Base-by-base conservation (phyloP, 64 coral and sea anemone genomes). In the Montipora efflorescens region DNA sequence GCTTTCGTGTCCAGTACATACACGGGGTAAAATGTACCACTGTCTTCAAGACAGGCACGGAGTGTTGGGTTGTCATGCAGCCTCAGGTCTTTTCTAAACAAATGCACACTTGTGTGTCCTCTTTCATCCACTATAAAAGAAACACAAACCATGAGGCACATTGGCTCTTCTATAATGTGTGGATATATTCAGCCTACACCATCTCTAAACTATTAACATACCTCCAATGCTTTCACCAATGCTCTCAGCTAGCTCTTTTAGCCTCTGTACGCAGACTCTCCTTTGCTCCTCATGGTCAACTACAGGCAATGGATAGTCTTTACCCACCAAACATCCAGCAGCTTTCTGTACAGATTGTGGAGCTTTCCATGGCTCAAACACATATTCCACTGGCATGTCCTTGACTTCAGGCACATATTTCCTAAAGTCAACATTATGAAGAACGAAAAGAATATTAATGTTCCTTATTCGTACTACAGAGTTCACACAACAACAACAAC, bases 331-430 rank as follows among this genome's bases (percentile, higher is more conserved):
- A 64, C 96, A 97, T 45, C 80, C 77, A 16, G 92, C 55, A 59
- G 64, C 84, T 36, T 88, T 49, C 64, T 97, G 96, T 11, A 83
- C 77, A 20, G 80, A 73, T 13, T 19, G 1, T 21, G 96, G 96
- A n/a, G 96, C 45, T 52, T 55, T 97, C 96, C 96, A 97, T 4
- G 96, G 96, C 66, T 97, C 96, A 86, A 79, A 97, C 50, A 91
- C 67, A 64, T 95, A 97, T 64, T 91, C 69, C 21, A 16, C 55
- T 18, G 96, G 89, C 5, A 97, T 71, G 70, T 69, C 76, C 13
- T 75, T 79, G 5, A 97, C 61, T 78, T 97, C 96, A 53, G 96
- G 96, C 46, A 97, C 89, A 52, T 95, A 97, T 88, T 91, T 90
- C 68, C 94, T 95, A n/a, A 52, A 1, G 44, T n/a, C 0, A 78